These are phyloP conservation scores for Cydia splendana DNA, from an alignment of 1,140 invertebrate genomes.

Conservation along the genomic window DNA sequence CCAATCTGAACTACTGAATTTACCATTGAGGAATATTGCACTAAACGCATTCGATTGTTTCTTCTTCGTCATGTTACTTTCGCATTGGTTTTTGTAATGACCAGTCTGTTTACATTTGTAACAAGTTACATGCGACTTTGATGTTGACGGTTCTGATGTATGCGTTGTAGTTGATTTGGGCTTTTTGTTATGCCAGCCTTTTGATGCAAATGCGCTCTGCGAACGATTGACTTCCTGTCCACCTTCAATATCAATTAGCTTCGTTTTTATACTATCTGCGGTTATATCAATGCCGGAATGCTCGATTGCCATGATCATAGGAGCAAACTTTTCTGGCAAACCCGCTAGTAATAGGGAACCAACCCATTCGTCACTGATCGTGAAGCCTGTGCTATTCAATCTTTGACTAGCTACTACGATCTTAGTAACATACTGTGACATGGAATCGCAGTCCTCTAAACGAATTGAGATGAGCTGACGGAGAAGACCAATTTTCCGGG, in stretches of 20 bases:
- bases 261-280: background rate
- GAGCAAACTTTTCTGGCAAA: background rate
- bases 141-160: slow-evolving; percentile 9
- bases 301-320: background rate
- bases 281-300: background rate
- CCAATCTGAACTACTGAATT: slow-evolving; percentile 34
- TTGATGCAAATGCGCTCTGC: background rate
- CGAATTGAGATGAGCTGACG: background rate
- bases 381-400: background rate
- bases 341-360: background rate
- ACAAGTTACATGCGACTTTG: background rate
- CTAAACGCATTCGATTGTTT: slow-evolving; percentile 39
- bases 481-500: background rate
- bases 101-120: background rate
- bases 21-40: slow-evolving; percentile 38
- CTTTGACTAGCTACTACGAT: background rate
- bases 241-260: background rate
- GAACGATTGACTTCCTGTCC: background rate
- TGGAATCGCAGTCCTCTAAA: background rate
- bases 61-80: background rate
- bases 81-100: slow-evolving; percentile 18
- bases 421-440: background rate
- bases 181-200: background rate
- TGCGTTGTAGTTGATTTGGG: background rate
- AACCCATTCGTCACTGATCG: background rate